These are phyloP conservation scores for Grapholita molesta DNA, from an alignment of 1,140 invertebrate genomes.

Conservation along the genomic window DNA sequence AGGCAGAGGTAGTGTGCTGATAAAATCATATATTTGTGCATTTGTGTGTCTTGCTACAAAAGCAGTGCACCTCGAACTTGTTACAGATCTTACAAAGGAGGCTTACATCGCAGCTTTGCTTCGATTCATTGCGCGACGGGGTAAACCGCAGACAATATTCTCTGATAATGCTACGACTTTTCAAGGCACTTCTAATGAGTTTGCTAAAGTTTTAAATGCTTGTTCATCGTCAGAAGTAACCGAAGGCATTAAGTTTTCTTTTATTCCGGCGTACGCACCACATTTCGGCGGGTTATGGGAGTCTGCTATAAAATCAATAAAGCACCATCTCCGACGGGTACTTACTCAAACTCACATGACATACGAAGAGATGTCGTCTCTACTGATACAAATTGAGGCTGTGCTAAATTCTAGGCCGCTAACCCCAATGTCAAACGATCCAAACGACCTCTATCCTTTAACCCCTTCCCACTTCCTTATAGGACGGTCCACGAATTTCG, in stretches of 20 bases:
- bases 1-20: conserved; percentile 21
- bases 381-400: conserved; percentile 22
- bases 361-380: conserved; percentile 24
- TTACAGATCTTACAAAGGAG: conserved; percentile 33
- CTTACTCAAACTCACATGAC: conserved; percentile 23
- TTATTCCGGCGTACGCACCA: conserved; percentile 23
- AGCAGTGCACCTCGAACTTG: conserved; percentile 45
- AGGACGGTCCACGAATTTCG: conserved; percentile 17
- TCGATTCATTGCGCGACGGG: conserved; percentile 31
- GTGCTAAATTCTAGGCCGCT: too few relatives aligned
- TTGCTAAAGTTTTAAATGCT: conserved; percentile 18
- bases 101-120: conserved; percentile 31
- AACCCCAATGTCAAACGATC: conserved; percentile 18
- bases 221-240: conserved; percentile 20
- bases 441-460: conserved; percentile 20
- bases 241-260: conserved; percentile 26
- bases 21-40: conserved; percentile 33
- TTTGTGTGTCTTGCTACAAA: conserved; percentile 36
- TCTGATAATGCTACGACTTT: conserved; percentile 35
- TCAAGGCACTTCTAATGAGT: conserved; percentile 26
- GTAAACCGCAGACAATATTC: conserved; percentile 27
- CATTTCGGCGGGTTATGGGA: conserved; percentile 29
- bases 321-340: conserved; percentile 21
- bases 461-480: conserved; percentile 21
- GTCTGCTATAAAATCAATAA: conserved; percentile 21